Percentiles rank a stretch among this genome's conserved stretches.
Conservation (phyloP, 2,888 invertebrate genomes). For the Lacanobia wlatinum region DNA sequence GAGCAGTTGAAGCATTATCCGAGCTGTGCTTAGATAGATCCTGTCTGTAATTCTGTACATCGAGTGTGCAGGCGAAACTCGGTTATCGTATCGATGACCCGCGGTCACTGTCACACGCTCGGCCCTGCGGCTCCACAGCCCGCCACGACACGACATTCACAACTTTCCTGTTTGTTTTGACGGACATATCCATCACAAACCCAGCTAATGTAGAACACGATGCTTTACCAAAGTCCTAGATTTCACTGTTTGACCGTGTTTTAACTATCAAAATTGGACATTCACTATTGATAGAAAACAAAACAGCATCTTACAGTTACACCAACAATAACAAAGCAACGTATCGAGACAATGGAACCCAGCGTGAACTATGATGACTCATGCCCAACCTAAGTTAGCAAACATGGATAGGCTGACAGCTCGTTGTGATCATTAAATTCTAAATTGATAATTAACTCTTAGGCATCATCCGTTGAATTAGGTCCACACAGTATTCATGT, state of each 20-base stretch:
- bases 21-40: constrained; percentile 11
- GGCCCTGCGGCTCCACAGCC: constrained; percentile 55
- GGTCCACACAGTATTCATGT: constrained; percentile 75
- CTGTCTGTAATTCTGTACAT: constrained; percentile 29
- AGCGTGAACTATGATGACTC: constrained; percentile 18
- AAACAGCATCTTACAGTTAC: constrained; percentile 14
- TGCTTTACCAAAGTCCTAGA: constrained; percentile 31
- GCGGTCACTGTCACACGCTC: constrained; percentile 69
- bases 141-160: constrained; percentile 63
- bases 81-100: constrained; percentile 82
- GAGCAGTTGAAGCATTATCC: constrained; percentile 26
- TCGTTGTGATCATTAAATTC: constrained; percentile 44
- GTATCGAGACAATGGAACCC: constrained; percentile 22
- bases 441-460: constrained; percentile 49
- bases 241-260: constrained; percentile 46
- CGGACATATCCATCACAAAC: constrained; percentile 19
- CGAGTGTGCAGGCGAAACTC: constrained; percentile 71
- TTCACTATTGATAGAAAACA: constrained; percentile 40
- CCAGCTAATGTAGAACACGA: constrained; percentile 42
- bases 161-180: constrained; percentile 55
- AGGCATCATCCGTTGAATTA: constrained; percentile 66
- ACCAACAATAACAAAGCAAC: constrained; percentile 1
- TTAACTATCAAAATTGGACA: constrained; percentile 26
- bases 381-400: constrained; percentile 13
- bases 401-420: constrained; percentile 14